Evolutionary conservation across 2,113 vertebrate species (phyloP).

Genomic region (Cololabis saira): DNA sequence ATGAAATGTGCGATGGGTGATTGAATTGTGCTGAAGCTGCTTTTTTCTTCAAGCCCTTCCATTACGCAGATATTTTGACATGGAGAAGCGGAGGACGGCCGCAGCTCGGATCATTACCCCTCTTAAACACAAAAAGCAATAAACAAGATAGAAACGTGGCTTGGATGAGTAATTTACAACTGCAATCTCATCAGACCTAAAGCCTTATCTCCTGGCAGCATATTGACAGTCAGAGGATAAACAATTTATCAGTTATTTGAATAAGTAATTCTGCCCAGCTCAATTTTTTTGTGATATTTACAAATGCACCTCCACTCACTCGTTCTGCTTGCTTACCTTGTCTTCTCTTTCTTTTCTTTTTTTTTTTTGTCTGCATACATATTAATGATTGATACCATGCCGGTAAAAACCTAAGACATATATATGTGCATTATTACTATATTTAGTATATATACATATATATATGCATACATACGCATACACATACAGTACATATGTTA

Average conservation of each 20-base stretch:
- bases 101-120: slow-evolving; percentile 49
- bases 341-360: slow-evolving; percentile 43
- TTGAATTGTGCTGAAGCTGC: slow-evolving; percentile 61
- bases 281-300: slow-evolving; percentile 36
- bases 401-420: no score
- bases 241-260: slow-evolving; percentile 53
- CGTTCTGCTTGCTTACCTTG: slow-evolving; percentile 32
- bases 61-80: slow-evolving; percentile 50
- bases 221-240: slow-evolving; percentile 56
- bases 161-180: slow-evolving; percentile 51
- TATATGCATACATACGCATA: no score
- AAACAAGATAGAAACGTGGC: slow-evolving; percentile 56
- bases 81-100: slow-evolving; percentile 18
- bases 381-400: no score
- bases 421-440: no score
- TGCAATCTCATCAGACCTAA: slow-evolving; percentile 53
- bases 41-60: slow-evolving; percentile 41
- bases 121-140: slow-evolving; percentile 54
- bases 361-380: no score
- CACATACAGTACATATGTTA: no score
- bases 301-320: slow-evolving; percentile 9
- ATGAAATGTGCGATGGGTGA: slow-evolving; percentile 50
- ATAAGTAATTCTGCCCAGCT: slow-evolving; percentile 32
- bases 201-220: slow-evolving; percentile 49
- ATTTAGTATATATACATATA: no score